These are phyloP conservation scores for Diacarnus erythraeanus DNA, from an alignment of 37 sponge, comb jelly and placozoan species.

Conservation along the genomic window DNA sequence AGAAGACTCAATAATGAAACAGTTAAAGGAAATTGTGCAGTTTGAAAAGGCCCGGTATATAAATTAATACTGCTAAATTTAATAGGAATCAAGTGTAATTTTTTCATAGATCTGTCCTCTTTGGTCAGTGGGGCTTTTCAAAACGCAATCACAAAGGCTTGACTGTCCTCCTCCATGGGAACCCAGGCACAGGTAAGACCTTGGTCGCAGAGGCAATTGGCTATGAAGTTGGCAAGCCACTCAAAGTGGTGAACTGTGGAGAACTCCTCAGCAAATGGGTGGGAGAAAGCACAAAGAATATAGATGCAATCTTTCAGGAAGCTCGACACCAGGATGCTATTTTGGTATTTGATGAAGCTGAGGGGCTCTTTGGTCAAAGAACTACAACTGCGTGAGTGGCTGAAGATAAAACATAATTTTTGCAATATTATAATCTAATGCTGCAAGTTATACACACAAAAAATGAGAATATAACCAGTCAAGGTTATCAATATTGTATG, in stretches of 20 bases:
- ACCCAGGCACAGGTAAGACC: constrained; percentile 85
- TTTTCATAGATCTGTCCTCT: constrained; percentile 61
- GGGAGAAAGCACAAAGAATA: constrained; percentile 85
- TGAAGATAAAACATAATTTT: too few species aligned
- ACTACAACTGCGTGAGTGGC: constrained; percentile 56
- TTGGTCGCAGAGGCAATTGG: constrained; percentile 86
- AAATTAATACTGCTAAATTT: too few species aligned
- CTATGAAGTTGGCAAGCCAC: constrained; percentile 88
- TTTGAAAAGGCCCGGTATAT: constrained; percentile 81
- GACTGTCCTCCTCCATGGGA: constrained; percentile 78
- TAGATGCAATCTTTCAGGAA: constrained; percentile 80
- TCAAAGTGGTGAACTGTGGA: constrained; percentile 86
- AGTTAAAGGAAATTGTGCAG: constrained; percentile 72
- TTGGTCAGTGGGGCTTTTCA: constrained; percentile 90
- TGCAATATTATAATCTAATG: too few species aligned
- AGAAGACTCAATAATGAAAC: constrained; percentile 43
- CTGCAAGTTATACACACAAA: neutral
- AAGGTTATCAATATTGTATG: too few species aligned
- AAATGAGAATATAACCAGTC: too few species aligned
- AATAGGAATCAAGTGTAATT: neutral
- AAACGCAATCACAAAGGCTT: constrained; percentile 53
- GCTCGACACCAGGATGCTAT: constrained; percentile 70
- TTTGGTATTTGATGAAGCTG: constrained; percentile 81
- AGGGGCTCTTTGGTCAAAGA: constrained; percentile 78
- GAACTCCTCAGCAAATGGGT: constrained; percentile 90